Percentiles rank a stretch among this genome's conserved stretches.
These are phyloP conservation scores for Datnioides undecimradiatus DNA, from an alignment of 2,113 vertebrate species.

Conservation along the genomic window DNA sequence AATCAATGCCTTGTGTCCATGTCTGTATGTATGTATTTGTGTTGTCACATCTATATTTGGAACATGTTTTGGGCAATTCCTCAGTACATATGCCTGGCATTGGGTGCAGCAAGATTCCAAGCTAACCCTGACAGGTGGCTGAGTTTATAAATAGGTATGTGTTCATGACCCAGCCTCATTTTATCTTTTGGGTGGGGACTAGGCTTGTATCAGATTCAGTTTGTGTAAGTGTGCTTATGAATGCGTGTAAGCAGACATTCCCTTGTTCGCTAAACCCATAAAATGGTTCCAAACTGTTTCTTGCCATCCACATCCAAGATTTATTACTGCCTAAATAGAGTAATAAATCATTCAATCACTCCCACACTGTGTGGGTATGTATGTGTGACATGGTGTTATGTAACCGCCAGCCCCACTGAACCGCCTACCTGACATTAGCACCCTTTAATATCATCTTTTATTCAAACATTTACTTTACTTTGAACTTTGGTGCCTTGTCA, in stretches of 20 bases:
- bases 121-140: constrained; percentile 56
- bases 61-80: not conserved
- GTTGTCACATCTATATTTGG: constrained; percentile 38
- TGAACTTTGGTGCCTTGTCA: not conserved
- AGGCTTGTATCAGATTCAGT: constrained; percentile 7
- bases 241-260: not conserved
- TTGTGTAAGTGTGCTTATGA: not conserved
- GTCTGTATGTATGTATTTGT: constrained; percentile 43
- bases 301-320: not conserved
- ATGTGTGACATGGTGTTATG: not conserved
- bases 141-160: constrained; percentile 53
- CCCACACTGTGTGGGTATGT: not conserved
- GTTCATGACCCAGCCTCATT: constrained; percentile 13
- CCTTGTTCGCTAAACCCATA: not conserved
- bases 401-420: not conserved
- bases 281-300: not conserved
- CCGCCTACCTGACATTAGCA: not conserved
- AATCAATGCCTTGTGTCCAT: not conserved
- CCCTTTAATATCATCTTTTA: not conserved
- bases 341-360: not conserved
- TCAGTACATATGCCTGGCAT: constrained; percentile 8
- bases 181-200: not conserved
- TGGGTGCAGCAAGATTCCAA: constrained; percentile 5
- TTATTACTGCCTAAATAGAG: not conserved
- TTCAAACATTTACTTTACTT: constrained; percentile 4